phyloP scores from a whole-genome alignment of 2,797 vertebrate species.

The Xenentodon cancila region DNA sequence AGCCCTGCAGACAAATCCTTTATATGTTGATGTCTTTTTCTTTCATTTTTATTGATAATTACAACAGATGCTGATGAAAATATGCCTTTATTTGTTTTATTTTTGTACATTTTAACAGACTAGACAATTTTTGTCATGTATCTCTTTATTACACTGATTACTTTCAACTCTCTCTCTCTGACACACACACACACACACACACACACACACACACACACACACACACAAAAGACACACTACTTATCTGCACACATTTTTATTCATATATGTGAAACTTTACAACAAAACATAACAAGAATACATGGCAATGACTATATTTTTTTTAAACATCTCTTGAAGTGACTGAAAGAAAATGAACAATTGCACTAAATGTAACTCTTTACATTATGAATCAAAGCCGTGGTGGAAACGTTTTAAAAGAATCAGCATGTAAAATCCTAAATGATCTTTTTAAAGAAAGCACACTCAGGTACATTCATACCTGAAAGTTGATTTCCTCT shows the following conservation, averaged over 20 bases:
- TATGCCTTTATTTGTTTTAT: not conserved
- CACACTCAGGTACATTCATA: too few species aligned
- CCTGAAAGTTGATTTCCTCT: not conserved
- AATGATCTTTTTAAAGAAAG: not conserved
- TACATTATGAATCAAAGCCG: constrained; percentile 26
- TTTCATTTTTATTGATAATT: not conserved
- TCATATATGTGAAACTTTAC: not conserved
- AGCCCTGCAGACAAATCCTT: too few species aligned
- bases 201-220: not conserved
- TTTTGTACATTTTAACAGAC: not conserved
- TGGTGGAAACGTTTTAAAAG: not conserved
- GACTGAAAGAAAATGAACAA: constrained; percentile 9
- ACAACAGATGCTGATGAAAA: not conserved
- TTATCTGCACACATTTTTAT: constrained; percentile 16
- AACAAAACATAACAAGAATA: not conserved
- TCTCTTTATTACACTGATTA: not conserved
- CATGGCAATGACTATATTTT: not conserved
- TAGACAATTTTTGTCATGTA: not conserved
- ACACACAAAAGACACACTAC: not conserved
- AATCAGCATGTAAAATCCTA: not conserved
- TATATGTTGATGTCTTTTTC: not conserved
- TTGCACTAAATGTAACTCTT: not conserved
- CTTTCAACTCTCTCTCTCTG: not conserved
- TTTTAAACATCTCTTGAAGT: not conserved
- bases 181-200: not conserved